Evolutionary conservation across 2,888 invertebrate species (phyloP).

Genomic region (Drosophila mimetica): DNA sequence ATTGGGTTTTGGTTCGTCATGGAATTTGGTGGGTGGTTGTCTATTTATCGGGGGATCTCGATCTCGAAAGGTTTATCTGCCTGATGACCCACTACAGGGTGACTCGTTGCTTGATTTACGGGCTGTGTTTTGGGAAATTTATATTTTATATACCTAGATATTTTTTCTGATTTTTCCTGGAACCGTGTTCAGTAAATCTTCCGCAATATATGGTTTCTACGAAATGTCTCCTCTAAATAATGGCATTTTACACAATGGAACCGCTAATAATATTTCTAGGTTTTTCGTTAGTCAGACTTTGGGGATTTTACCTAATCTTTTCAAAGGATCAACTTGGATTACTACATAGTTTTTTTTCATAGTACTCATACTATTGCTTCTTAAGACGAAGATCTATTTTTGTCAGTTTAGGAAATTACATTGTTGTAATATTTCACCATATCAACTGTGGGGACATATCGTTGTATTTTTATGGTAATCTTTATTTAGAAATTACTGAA

Average conservation of each 20-base stretch:
- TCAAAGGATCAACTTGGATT: background rate
- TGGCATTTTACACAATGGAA: background rate
- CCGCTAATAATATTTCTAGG: background rate
- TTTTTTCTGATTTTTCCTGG: background rate
- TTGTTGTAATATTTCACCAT: slow-evolving; percentile 4
- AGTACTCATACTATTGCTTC: too few species aligned
- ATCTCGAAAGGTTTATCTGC: background rate
- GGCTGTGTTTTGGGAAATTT: background rate
- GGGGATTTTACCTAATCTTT: background rate
- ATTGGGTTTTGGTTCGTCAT: slow-evolving; percentile 39
- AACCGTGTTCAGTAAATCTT: background rate
- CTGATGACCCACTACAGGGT: slow-evolving; percentile 3
- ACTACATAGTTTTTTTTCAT: background rate
- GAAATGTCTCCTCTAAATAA: background rate
- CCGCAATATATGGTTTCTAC: background rate
- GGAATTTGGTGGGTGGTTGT: slow-evolving; percentile 33
- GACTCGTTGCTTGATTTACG: background rate
- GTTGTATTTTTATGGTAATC: background rate
- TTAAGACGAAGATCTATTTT: background rate
- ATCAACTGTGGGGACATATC: background rate
- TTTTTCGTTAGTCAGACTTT: background rate
- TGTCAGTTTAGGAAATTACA: background rate
- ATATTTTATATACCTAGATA: too few species aligned
- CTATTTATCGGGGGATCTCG: slow-evolving; percentile 13
- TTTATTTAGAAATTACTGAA: slow-evolving; percentile 6